Percentiles rank a stretch among this genome's conserved stretches.
These are phyloP conservation scores for Gymnopithys bicolor DNA, from an alignment of 2,797 vertebrate genomes.

Conservation along the genomic window DNA sequence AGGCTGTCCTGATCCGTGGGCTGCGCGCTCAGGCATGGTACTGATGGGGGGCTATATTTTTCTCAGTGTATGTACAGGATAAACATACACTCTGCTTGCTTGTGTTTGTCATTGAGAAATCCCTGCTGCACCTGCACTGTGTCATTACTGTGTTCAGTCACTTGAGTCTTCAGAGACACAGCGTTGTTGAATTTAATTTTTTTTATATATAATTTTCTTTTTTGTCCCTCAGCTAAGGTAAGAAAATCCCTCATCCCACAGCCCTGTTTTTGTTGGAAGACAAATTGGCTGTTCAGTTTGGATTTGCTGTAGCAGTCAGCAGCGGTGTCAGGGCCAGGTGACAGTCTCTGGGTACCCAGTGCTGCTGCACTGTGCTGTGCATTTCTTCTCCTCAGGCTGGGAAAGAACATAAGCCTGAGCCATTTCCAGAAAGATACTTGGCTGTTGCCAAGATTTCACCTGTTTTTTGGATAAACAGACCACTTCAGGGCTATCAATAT, in stretches of 20 bases:
- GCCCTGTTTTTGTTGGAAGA: neutral
- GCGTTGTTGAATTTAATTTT: neutral
- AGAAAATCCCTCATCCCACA: neutral
- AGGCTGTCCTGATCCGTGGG: neutral
- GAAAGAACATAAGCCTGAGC: neutral
- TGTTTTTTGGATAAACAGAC: conserved; percentile 16
- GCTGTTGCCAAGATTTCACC: conserved; percentile 29
- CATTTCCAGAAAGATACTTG: neutral
- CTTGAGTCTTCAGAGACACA: neutral
- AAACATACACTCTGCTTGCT: conserved; percentile 52
- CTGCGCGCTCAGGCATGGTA: conserved; percentile 21
- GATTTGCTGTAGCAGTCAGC: neutral
- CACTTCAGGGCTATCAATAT: conserved; percentile 45
- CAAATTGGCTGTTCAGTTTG: neutral
- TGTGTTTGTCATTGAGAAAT: conserved; percentile 55
- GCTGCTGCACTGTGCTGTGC: neutral
- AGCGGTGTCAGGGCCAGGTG: neutral
- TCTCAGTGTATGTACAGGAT: conserved; percentile 38
- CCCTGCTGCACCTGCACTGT: conserved; percentile 27
- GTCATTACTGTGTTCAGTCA: conserved; percentile 25
- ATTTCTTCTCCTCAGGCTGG: neutral
- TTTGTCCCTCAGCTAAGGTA: neutral
- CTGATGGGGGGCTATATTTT: conserved; percentile 55
- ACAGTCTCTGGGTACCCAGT: neutral
- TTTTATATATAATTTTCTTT: neutral